A percentile compares a stretch with the other conserved stretches of the same genome.
These are phyloP conservation scores for Pteria penguin DNA, from an alignment of 2,888 invertebrate species.

Conservation along the genomic window DNA sequence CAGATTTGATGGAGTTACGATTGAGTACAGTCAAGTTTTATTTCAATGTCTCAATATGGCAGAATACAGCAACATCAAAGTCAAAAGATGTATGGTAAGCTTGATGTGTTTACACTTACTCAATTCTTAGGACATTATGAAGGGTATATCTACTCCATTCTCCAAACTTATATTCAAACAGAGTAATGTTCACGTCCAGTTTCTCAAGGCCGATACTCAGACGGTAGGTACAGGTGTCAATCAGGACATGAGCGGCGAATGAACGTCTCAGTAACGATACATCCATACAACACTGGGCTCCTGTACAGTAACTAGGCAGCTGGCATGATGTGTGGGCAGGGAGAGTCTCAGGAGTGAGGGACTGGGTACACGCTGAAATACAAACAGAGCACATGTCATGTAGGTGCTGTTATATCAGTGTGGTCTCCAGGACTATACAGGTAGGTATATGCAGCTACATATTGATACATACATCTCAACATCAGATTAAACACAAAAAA, in stretches of 20 bases:
- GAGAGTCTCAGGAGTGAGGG: background rate
- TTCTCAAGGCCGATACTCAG: conserved; percentile 56
- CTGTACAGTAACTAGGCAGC: conserved; percentile 31
- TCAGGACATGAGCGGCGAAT: conserved; percentile 10
- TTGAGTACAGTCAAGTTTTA: too few relatives aligned
- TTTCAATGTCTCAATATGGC: too few relatives aligned
- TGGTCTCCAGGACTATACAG: too few relatives aligned
- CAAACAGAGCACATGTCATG: too few relatives aligned
- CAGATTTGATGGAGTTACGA: too few relatives aligned
- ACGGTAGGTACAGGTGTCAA: conserved; percentile 54
- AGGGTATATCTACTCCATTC: conserved; percentile 23
- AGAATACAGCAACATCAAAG: too few relatives aligned
- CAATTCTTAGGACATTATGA: conserved; percentile 24
- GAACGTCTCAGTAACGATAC: conserved; percentile 15
- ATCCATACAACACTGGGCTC: conserved; percentile 33
- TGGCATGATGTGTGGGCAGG: conserved; percentile 22
- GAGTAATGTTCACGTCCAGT: conserved; percentile 17
- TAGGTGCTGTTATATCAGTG: too few relatives aligned
- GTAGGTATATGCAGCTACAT: too few relatives aligned
- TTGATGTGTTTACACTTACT: conserved; percentile 32
- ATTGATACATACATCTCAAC: too few relatives aligned
- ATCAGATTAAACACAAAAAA: too few relatives aligned
- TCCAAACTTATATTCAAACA: conserved; percentile 35
- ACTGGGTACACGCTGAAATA: conserved; percentile 19
- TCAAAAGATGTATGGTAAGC: too few relatives aligned